Percentiles rank a stretch among this genome's conserved stretches.
These are phyloP conservation scores for Astropecten irregularis DNA, from an alignment of 53 echinoderm and acorn worm genomes.

Conservation along the genomic window DNA sequence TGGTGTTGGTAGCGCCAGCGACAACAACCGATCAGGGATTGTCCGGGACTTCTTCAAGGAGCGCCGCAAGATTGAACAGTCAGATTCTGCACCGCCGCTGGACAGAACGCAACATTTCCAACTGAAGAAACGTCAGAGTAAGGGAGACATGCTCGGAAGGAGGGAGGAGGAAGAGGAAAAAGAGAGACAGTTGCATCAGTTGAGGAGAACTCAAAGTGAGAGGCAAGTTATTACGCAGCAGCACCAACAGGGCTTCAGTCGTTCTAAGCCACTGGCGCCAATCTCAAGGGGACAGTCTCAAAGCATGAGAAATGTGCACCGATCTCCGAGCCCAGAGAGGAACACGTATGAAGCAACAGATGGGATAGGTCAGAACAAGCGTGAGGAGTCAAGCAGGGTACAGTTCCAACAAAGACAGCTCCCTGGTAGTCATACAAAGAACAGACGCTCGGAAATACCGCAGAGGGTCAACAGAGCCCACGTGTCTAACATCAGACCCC, in stretches of 20 bases:
- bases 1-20: constrained; percentile 20
- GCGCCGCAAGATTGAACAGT: constrained; percentile 69
- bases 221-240: constrained; percentile 58
- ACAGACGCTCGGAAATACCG: constrained; percentile 29
- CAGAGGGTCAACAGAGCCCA: neutral
- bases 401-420: constrained; percentile 52
- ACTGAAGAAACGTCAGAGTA: constrained; percentile 56
- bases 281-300: constrained; percentile 55
- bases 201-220: constrained; percentile 47
- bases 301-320: constrained; percentile 15
- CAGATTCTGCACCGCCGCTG: constrained; percentile 13
- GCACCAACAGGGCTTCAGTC: constrained; percentile 2
- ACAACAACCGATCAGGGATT: constrained; percentile 58
- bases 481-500: neutral
- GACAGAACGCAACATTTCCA: constrained; percentile 58
- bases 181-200: constrained; percentile 55
- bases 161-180: constrained; percentile 39
- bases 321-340: constrained; percentile 44
- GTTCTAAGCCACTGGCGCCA: constrained; percentile 76
- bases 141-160: neutral
- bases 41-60: constrained; percentile 88
- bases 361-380: constrained; percentile 17
- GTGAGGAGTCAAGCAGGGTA: neutral
- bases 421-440: neutral
- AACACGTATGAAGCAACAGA: constrained; percentile 55